Evolutionary conservation across 2,797 vertebrate genomes (phyloP).

Genomic region (Pangasius mekongensis): DNA sequence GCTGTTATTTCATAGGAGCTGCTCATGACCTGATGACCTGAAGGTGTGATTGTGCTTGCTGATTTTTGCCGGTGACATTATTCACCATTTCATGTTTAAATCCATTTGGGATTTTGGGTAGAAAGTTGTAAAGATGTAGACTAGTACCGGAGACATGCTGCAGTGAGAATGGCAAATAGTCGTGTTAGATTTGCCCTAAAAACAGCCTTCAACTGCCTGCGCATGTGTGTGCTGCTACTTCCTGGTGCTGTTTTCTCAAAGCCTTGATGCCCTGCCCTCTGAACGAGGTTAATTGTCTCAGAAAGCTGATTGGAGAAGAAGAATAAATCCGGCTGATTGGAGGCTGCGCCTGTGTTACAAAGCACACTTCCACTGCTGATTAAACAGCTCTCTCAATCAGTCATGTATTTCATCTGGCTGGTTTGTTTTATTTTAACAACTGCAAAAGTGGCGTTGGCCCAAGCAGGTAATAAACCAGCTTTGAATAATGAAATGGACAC

Average conservation of each 20-base stretch:
- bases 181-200: too few species aligned
- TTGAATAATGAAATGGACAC: not conserved
- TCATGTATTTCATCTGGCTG: slow-evolving; percentile 45
- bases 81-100: not conserved
- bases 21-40: not conserved
- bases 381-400: slow-evolving; percentile 31
- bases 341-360: not conserved
- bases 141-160: not conserved
- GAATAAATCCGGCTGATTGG: not conserved
- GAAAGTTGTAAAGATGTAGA: not conserved
- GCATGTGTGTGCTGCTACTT: too few species aligned
- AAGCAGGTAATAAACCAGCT: slow-evolving; percentile 56
- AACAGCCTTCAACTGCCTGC: not conserved
- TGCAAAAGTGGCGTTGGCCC: slow-evolving; percentile 27
- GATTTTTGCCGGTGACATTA: not conserved
- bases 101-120: not conserved
- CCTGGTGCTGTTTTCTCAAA: not conserved
- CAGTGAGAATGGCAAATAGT: not conserved
- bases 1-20: too few species aligned
- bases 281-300: slow-evolving; percentile 8
- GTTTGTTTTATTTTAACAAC: slow-evolving; percentile 47
- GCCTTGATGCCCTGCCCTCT: not conserved
- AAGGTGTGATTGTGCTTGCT: not conserved
- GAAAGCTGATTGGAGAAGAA: slow-evolving; percentile 14
- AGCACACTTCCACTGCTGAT: slow-evolving; percentile 3